A percentile compares a stretch with the other conserved stretches of the same genome.
Conservation (phyloP, 1,140 invertebrate genomes). For the Micrasema minimum region DNA sequence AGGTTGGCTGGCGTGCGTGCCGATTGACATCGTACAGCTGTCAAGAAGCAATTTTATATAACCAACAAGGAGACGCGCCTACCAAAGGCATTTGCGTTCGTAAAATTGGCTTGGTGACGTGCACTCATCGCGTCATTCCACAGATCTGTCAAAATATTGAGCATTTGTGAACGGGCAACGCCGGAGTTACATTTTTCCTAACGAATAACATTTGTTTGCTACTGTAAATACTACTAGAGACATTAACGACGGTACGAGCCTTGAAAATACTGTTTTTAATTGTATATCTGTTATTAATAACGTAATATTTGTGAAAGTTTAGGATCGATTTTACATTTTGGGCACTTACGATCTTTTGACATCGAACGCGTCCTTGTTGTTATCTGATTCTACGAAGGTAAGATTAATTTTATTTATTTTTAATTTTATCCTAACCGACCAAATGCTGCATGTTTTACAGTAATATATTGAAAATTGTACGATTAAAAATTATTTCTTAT, state of each 20-base stretch:
- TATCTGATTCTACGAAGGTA: background rate
- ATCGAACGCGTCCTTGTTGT: conserved; percentile 5
- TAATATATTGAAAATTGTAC: no score
- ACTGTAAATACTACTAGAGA: background rate
- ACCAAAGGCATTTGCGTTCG: background rate
- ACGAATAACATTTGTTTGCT: background rate
- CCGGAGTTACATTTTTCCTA: conserved; percentile 2
- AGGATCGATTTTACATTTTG: conserved; percentile 25
- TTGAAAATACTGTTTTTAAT: conserved; percentile 25
- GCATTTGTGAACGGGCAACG: background rate
- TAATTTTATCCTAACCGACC: no score
- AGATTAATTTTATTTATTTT: no score
- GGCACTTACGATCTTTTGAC: conserved; percentile 14
- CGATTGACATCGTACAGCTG: conserved; percentile 29
- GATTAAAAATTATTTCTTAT: no score
- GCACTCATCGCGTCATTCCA: no score
- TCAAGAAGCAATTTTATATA: conserved; percentile 23
- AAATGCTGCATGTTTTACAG: no score
- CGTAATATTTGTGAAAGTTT: conserved; percentile 21
- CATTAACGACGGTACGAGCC: background rate
- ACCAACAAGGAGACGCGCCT: conserved; percentile 19
- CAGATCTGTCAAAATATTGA: background rate
- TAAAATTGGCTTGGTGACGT: no score
- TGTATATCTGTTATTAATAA: background rate
- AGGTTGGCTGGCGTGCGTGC: conserved; percentile 36